Evolutionary conservation across 2,113 vertebrate genomes (phyloP).

Genomic region (Spermophilus dauricus): DNA sequence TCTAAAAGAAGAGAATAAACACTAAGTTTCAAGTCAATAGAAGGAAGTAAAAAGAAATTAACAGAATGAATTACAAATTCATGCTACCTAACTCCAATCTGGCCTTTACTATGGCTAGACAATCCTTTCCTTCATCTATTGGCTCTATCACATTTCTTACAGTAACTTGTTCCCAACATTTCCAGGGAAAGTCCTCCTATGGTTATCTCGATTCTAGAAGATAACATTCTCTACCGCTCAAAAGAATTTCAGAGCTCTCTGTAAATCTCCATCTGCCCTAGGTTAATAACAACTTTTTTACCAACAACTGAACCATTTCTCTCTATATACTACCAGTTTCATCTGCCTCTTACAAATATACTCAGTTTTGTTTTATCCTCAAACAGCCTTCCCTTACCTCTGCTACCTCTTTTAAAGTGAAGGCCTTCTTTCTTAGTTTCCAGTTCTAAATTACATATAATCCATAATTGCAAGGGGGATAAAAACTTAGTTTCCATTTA

Average conservation of each 20-base stretch:
- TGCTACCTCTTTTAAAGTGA: background rate
- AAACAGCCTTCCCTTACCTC: background rate
- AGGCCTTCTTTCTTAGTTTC: conserved; percentile 16
- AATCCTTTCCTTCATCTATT: background rate
- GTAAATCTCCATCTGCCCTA: background rate
- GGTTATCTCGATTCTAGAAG: background rate
- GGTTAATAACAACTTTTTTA: background rate
- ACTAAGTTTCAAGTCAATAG: background rate
- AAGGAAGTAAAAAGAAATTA: conserved; percentile 3
- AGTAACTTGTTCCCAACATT: background rate
- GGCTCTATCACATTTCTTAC: background rate
- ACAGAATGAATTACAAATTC: conserved; percentile 5
- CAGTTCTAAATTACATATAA: conserved; percentile 2
- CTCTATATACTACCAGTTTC: background rate
- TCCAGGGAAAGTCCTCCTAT: background rate
- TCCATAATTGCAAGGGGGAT: background rate
- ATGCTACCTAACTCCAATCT: background rate
- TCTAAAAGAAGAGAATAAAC: background rate
- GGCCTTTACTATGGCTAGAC: background rate
- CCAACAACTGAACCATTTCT: background rate
- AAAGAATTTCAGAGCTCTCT: background rate
- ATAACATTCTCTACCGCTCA: background rate
- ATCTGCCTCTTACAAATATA: background rate
- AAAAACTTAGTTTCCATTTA: conserved; percentile 7
- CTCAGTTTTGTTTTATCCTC: background rate